Conservation (phyloP, 2,113 vertebrate species). For the Microcebus griseorufus region DNA sequence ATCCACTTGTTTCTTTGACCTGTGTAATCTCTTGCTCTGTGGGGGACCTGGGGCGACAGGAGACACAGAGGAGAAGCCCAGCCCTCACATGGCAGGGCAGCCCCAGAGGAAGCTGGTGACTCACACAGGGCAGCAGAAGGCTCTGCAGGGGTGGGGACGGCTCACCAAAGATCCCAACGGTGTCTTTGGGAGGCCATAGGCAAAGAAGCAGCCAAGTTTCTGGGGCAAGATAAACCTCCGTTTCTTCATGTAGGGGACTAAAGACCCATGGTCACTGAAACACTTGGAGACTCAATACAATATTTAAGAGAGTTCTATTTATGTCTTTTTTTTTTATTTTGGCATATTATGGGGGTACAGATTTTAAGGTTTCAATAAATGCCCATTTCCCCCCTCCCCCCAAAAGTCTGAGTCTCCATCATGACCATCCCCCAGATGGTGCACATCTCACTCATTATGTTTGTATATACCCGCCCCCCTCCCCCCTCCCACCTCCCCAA, state of each 20-base stretch:
- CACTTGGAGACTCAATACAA: background rate
- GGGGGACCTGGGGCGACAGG: background rate
- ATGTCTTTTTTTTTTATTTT: no score
- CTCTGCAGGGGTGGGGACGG: background rate
- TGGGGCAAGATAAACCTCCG: background rate
- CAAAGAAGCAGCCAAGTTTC: background rate
- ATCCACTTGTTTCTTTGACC: background rate
- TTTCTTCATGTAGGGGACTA: background rate
- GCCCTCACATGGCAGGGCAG: no score
- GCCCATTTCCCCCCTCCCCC: no score
- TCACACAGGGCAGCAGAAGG: background rate
- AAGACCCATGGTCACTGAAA: background rate
- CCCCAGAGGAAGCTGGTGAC: background rate
- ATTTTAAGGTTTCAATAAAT: no score
- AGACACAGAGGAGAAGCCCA: background rate
- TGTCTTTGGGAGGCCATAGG: background rate
- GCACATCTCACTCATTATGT: no score
- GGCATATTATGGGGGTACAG: no score
- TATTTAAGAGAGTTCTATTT: background rate
- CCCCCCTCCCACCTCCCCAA: no score
- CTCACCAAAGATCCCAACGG: background rate
- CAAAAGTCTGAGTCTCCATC: no score
- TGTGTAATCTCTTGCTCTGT: background rate
- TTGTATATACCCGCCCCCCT: no score
- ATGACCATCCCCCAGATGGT: no score